Evolutionary conservation across 2,888 invertebrate species (phyloP).

Genomic region (Hartigia nigra): DNA sequence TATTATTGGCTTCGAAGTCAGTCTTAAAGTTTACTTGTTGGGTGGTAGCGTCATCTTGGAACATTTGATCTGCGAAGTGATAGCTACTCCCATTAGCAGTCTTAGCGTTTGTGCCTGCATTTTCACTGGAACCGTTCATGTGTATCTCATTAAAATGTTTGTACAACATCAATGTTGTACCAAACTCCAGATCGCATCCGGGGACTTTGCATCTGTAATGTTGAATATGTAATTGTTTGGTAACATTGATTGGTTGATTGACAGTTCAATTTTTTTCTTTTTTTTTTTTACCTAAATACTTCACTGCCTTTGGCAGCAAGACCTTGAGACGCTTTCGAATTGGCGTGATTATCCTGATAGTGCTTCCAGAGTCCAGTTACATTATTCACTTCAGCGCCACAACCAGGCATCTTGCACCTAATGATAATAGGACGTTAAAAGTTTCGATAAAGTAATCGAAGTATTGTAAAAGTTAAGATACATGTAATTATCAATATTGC

Average conservation of each 20-base stretch:
- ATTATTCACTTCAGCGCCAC: slow-evolving; percentile 59
- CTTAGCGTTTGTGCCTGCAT: slow-evolving; percentile 56
- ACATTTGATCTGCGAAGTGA: slow-evolving; percentile 53
- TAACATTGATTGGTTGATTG: not conserved
- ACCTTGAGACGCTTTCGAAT: slow-evolving; percentile 53
- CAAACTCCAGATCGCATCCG: slow-evolving; percentile 57
- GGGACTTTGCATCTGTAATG: slow-evolving; percentile 56
- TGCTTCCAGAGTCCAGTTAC: slow-evolving; percentile 61
- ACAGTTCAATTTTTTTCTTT: too few relatives aligned
- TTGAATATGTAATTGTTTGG: not conserved
- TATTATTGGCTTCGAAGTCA: slow-evolving; percentile 63
- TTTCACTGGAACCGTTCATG: slow-evolving; percentile 43
- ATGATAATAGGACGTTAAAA: not conserved
- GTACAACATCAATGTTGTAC: slow-evolving; percentile 51
- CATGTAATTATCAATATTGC: slow-evolving; percentile 25
- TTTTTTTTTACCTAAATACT: slow-evolving; percentile 55
- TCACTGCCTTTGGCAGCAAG: slow-evolving; percentile 52
- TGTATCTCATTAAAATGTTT: slow-evolving; percentile 60
- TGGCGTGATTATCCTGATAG: slow-evolving; percentile 63
- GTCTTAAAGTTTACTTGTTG: slow-evolving; percentile 62
- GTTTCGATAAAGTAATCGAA: not conserved
- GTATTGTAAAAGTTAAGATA: not conserved
- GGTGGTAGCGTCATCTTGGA: slow-evolving; percentile 53
- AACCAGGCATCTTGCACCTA: slow-evolving; percentile 62
- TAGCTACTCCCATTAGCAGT: slow-evolving; percentile 61